Percentiles rank a stretch among this genome's conserved stretches.
Conservation (phyloP, 2,888 invertebrate species). For the Acleris laterana region DNA sequence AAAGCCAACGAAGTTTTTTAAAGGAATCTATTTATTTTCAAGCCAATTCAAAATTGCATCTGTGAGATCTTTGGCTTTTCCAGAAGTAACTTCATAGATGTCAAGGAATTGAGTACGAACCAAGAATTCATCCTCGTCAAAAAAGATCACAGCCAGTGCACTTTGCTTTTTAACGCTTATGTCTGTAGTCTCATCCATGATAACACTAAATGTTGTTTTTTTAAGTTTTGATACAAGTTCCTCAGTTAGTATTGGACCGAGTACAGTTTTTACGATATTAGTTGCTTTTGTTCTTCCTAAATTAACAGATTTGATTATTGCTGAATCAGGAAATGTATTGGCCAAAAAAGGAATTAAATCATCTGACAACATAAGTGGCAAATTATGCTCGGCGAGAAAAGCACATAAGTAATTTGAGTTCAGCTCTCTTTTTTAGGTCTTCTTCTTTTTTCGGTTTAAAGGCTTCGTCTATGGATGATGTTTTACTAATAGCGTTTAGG, state of each 20-base stretch:
- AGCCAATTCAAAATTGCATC: conserved; percentile 38
- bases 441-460: conserved; percentile 37
- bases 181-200: conserved; percentile 41
- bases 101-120: conserved; percentile 40
- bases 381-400: conserved; percentile 40
- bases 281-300: conserved; percentile 31
- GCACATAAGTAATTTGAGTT: conserved; percentile 39
- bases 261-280: conserved; percentile 37
- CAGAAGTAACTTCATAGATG: conserved; percentile 40
- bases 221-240: conserved; percentile 32
- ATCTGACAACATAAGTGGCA: conserved; percentile 36
- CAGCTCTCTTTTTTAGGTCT: conserved; percentile 36
- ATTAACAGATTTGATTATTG: conserved; percentile 36
- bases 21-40: conserved; percentile 39
- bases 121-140: conserved; percentile 23
- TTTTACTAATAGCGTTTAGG: conserved; percentile 28
- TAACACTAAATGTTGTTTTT: conserved; percentile 30
- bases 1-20: conserved; percentile 54
- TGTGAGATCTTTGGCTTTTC: conserved; percentile 40
- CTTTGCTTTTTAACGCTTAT: conserved; percentile 44
- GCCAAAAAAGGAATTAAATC: conserved; percentile 38
- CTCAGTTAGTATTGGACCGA: conserved; percentile 38
- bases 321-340: conserved; percentile 34
- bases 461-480: conserved; percentile 34
- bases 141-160: conserved; percentile 39